These are phyloP conservation scores for Cercopithecus hamlyni DNA, from an alignment of 2,797 vertebrate species.

Conservation along the genomic window DNA sequence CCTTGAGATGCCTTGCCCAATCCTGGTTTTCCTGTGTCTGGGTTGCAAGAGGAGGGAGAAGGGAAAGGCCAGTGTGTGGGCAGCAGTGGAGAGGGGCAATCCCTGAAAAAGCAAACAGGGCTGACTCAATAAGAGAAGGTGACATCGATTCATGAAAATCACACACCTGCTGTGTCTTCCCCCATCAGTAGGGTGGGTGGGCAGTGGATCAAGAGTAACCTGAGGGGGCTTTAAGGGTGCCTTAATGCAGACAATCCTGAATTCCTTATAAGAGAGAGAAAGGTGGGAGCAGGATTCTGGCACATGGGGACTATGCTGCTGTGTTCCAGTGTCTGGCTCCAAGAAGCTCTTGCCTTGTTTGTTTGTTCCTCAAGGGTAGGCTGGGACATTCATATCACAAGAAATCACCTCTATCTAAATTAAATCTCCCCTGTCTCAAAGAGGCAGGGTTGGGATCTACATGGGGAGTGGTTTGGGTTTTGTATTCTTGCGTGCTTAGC, in stretches of 20 bases:
- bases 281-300: not conserved
- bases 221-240: not conserved
- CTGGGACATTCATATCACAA: constrained; percentile 25
- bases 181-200: not conserved
- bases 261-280: not conserved
- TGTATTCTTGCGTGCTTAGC: not conserved
- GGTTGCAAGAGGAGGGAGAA: not conserved
- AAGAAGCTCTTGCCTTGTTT: constrained; percentile 35
- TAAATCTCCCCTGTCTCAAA: constrained; percentile 71
- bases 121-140: not conserved
- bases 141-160: not conserved
- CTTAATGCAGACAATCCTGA: not conserved
- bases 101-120: not conserved
- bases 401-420: constrained; percentile 74
- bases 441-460: not conserved
- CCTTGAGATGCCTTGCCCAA: not conserved
- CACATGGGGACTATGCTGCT: rapidly evolving
- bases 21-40: not conserved
- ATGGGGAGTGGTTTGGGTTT: constrained; percentile 37
- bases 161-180: not conserved
- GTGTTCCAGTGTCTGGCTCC: not conserved
- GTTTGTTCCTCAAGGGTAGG: constrained; percentile 49
- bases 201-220: not conserved
- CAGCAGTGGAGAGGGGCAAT: not conserved
- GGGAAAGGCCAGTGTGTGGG: not conserved